Base-by-base conservation (phyloP, 2,888 invertebrate genomes). In the Odontomyia ornata region DNA sequence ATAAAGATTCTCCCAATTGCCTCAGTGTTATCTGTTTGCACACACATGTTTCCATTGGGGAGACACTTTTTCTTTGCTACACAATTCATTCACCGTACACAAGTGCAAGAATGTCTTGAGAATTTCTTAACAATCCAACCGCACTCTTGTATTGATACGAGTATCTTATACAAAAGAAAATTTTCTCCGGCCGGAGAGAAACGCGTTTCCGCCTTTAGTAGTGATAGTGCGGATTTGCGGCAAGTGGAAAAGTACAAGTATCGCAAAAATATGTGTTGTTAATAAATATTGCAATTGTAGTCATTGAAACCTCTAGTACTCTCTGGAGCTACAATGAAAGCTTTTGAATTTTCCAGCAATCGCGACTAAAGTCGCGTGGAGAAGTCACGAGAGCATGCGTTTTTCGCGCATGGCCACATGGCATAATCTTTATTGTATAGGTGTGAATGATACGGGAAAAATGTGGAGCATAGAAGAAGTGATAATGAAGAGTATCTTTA, bases 391-490 rank as follows among this genome's bases (percentile, higher is more conserved):
- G 21, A 25, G 64, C 64, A 64, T 64, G 64, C n/a, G 30, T 30
- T 64, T 28, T 64, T 64, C 30, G 64, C 64, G 64, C 64, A 64
- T 64, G 64, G 30, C 30, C 64, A 18, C 64, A 64, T 64, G 64
- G 30, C 30, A 30, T 11, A n/a, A 28, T 64, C n/a, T 2, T 13
- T 52, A 15, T 1, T 28, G 64, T 28, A 25, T 64, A 13, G 30
- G 30, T 30, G 28, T 25, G 11, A 30, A n/a, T 21, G 60, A 60
- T 36, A 3, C 36, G 9, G 11, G 21, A 23, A 60, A 60, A 23
- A 60, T 60, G 23, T 60, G 60, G 60, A 60, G 60, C 13, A 60
- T 5, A 4, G 21, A 7, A 60, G 25, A 60, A 52, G 13, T 9
- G 52, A 52, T 52, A 52, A 36, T 5, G 5, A 9, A 52, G 52